Evolutionary conservation across 1,140 invertebrate genomes (phyloP).

Genomic region (Procambarus clarkii): DNA sequence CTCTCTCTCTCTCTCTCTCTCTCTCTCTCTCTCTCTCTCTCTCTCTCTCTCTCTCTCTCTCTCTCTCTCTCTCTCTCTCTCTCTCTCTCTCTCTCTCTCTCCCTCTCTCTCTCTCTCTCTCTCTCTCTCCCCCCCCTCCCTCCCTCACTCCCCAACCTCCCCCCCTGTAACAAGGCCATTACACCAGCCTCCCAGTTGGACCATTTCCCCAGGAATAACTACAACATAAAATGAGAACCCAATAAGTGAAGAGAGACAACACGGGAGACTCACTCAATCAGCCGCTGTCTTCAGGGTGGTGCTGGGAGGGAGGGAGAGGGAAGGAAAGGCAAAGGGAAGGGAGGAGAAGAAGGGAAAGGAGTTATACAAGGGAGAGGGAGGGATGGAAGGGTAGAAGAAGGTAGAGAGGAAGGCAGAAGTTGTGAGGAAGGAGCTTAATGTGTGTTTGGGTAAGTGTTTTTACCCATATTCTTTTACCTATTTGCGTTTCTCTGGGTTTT

Average conservation of each 20-base stretch:
- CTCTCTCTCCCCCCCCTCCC: neutral
- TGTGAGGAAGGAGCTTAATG: no score
- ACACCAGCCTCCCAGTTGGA: neutral
- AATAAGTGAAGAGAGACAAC: neutral
- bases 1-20: conserved; percentile 11
- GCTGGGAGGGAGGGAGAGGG: neutral
- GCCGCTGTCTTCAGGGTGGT: neutral
- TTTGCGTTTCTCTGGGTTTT: no score
- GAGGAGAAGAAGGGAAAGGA: neutral
- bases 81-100: conserved; percentile 8
- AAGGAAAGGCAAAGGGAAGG: neutral
- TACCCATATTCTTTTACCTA: no score
- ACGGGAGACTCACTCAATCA: neutral
- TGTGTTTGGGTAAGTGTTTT: no score
- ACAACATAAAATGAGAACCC: neutral
- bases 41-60: neutral
- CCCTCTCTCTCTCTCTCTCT: conserved; percentile 1
- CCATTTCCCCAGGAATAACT: neutral
- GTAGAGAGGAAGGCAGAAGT: neutral
- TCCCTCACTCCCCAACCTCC: neutral
- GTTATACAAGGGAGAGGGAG: neutral
- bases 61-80: conserved; percentile 2
- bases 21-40: conserved; percentile 6
- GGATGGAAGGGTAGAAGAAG: neutral
- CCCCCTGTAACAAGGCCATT: neutral